These are phyloP conservation scores for Halcyon chelicuti DNA, from an alignment of 2,797 vertebrate species.

Conservation along the genomic window DNA sequence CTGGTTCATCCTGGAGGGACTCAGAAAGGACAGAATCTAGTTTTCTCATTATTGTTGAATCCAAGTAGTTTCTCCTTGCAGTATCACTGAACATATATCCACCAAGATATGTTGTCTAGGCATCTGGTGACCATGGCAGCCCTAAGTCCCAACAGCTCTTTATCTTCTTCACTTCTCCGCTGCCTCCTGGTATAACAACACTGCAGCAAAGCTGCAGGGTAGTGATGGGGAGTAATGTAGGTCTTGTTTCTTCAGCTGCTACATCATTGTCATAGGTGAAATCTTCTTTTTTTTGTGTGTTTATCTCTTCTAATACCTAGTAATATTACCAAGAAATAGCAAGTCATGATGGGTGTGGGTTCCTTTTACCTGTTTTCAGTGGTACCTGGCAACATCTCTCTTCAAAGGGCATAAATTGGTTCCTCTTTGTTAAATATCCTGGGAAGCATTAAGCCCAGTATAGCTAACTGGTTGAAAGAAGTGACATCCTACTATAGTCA, in stretches of 20 bases:
- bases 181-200: background rate
- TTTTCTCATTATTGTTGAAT: background rate
- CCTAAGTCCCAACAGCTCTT: background rate
- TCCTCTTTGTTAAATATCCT: background rate
- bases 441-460: background rate
- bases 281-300: background rate
- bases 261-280: background rate
- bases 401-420: background rate
- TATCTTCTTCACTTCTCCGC: background rate
- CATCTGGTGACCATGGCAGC: background rate
- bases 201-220: background rate
- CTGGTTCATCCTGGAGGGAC: background rate
- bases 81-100: accelerated
- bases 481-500: background rate
- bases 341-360: background rate
- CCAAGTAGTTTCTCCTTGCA: background rate
- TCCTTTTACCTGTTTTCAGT: background rate
- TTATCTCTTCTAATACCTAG: background rate
- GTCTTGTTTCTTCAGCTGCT: background rate
- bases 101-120: accelerated
- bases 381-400: background rate
- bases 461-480: background rate
- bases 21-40: background rate
- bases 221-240: background rate
- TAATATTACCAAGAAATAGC: background rate